These are phyloP conservation scores for Hymenopus coronatus DNA, from an alignment of 2,888 invertebrate genomes.

Conservation along the genomic window DNA sequence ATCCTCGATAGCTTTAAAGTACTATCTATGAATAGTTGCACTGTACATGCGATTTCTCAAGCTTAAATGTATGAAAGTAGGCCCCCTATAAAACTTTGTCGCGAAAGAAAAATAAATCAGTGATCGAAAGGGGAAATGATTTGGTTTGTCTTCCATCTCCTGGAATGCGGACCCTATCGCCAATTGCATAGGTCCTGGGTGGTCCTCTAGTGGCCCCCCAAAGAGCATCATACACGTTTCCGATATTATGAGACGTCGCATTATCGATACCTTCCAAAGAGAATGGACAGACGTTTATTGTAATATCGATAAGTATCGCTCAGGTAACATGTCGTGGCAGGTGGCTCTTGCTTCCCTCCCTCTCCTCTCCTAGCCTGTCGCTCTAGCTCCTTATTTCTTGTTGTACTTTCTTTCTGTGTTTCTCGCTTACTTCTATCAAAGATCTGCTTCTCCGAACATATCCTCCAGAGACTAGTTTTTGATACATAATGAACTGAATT, in stretches of 20 bases:
- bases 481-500: not conserved
- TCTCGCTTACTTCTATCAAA: not conserved
- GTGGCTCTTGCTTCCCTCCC: not conserved
- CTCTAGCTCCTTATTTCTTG: not conserved
- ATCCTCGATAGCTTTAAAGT: no score
- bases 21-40: no score
- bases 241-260: conserved; percentile 17
- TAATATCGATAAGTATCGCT: conserved; percentile 18
- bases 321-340: conserved; percentile 7
- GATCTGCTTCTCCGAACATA: not conserved
- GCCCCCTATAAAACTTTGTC: not conserved
- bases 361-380: not conserved
- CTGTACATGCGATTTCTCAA: not conserved
- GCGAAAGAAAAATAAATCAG: not conserved
- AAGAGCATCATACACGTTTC: conserved; percentile 1
- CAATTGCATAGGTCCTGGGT: conserved; percentile 4
- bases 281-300: conserved; percentile 18
- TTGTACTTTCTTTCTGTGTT: not conserved
- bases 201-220: not conserved
- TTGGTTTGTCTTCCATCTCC: not conserved
- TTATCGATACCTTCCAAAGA: conserved; percentile 3
- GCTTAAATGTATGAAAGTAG: not conserved
- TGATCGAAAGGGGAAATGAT: not conserved
- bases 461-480: not conserved
- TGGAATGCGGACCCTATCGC: not conserved